Base-by-base conservation (phyloP, 2,113 vertebrate species). In the Ophiodon elongatus region DNA sequence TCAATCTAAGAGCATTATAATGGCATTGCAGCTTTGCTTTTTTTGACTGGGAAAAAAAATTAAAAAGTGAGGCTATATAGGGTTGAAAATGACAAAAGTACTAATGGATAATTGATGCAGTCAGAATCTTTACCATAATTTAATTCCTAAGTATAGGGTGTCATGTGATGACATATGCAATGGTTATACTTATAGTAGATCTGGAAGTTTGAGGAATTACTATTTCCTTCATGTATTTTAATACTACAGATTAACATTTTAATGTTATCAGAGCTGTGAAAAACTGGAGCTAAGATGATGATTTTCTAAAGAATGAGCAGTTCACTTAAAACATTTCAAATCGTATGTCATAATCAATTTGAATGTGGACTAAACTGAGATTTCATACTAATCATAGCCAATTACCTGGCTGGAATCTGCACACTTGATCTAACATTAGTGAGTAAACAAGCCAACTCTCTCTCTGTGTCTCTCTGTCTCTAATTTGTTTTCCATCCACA, bases 1-100 rank as follows among this genome's bases (percentile, higher is more conserved):
- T 92, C 92, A 93, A 90, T 94, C 91, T 89, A 87, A 88, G 50
- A 88, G 87, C 83, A 87, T 85, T 88, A 76, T 92, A 93, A 93
- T 92, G 82, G 88, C 67, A 81, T 50, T 79, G 66, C 76, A 63
- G 69, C 81, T 76, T 82, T 76, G 54, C 64, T 78, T 77, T 77
- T 79, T 85, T 73, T 57, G 14, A 35, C 37, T 9, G 80, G 57
- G 67, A 85, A 79, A 50, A 47, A 47, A 47, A 47, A 47, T 45
- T 45, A 14, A 43, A 82, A 82, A 86, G 62, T 69, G 27, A 25
- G 23, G 21, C 47, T 50, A 11, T 73, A 63, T 13, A 75, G 31
- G 88, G 76, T 41, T 86, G 67, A 80, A 88, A 76, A 83, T 88
- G 83, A 93, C 72, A 85, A 80, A 85, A 79, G 66, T 15, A 78